Evolutionary conservation across 2,113 vertebrate genomes (phyloP).

Genomic region (mouse (Mus musculus)): GRCm39 chr1:133052501-133053000

Average conservation of each 20-base stretch:
- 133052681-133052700: too few species aligned
- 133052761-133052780: neutral
- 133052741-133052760: neutral
- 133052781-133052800: neutral
- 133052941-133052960: neutral
- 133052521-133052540: neutral
- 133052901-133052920: neutral
- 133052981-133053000: neutral
- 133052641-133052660: neutral
- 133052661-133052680: neutral
- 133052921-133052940: neutral
- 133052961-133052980: neutral
- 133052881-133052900: neutral
- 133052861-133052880: neutral
- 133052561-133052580: neutral
- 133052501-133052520: slow-evolving; percentile 3
- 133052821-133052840: neutral
- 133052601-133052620: neutral
- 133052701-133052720: neutral
- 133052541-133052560: neutral
- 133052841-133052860: neutral
- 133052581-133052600: neutral
- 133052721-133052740: neutral
- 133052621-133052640: neutral
- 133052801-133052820: neutral